phyloP scores from a whole-genome alignment of 2,797 vertebrate species.

The Phataginus tetradactyla region DNA sequence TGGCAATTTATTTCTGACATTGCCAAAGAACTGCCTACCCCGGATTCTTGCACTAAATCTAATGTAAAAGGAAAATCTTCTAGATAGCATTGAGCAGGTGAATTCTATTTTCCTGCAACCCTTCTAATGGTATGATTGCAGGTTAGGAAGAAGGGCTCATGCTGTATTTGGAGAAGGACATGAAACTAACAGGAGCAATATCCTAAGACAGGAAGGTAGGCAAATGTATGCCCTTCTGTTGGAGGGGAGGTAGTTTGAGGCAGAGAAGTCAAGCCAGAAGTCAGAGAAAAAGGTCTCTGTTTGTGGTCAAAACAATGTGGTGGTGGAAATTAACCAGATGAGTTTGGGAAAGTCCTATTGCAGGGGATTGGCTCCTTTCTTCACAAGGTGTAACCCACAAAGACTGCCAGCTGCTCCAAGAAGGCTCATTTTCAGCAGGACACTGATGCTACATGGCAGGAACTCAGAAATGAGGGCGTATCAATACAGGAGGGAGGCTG shows the following conservation, averaged over 20 bases:
- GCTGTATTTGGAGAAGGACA: background rate
- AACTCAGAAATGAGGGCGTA: background rate
- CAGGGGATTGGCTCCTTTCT: background rate
- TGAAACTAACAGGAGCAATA: background rate
- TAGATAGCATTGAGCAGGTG: background rate
- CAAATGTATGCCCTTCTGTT: background rate
- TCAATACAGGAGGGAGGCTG: background rate
- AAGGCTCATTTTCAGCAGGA: background rate
- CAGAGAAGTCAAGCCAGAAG: background rate
- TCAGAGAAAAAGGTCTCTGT: background rate
- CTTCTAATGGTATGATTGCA: background rate
- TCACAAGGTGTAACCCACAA: background rate
- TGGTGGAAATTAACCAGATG: background rate
- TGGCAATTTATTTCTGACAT: slow-evolving; percentile 7
- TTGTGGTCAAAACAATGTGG: background rate
- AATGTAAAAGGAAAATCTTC: background rate
- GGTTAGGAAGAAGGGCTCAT: background rate
- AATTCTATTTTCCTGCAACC: background rate
- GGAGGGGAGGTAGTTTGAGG: background rate
- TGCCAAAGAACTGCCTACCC: background rate
- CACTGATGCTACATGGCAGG: background rate
- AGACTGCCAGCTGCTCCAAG: background rate
- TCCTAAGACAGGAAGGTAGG: background rate
- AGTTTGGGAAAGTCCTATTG: background rate
- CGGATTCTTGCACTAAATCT: background rate